Evolutionary conservation across 2,797 vertebrate genomes (phyloP).

Genomic region (Tiaroga cobitis): DNA sequence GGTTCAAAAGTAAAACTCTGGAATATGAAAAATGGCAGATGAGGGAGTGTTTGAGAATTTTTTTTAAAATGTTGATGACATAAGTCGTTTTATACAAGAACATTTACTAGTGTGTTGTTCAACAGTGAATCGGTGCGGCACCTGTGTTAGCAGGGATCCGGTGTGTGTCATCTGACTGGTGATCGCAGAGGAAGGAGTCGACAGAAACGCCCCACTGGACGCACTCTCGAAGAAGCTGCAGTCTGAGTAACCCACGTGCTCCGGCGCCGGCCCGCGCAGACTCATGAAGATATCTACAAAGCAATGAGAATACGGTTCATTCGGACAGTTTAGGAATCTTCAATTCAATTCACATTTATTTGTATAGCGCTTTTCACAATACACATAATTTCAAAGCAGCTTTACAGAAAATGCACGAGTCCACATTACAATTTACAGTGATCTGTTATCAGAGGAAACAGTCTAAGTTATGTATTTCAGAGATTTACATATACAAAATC

Average conservation of each 20-base stretch:
- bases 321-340: background rate
- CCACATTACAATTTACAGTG: too few relatives aligned
- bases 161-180: slow-evolving; percentile 67
- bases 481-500: too few relatives aligned
- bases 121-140: slow-evolving; percentile 47
- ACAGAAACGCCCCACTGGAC: slow-evolving; percentile 63
- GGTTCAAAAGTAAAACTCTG: background rate
- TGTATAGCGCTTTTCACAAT: too few relatives aligned
- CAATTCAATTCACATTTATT: too few relatives aligned
- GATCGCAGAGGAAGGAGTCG: slow-evolving; percentile 58
- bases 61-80: background rate
- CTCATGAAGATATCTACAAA: slow-evolving; percentile 79
- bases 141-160: slow-evolving; percentile 74
- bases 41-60: background rate
- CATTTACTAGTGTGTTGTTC: background rate
- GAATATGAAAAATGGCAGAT: background rate
- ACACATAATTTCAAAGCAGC: too few relatives aligned
- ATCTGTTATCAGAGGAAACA: too few relatives aligned
- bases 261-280: slow-evolving; percentile 69
- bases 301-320: background rate
- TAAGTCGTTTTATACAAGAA: background rate
- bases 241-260: slow-evolving; percentile 72
- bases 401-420: too few relatives aligned
- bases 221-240: slow-evolving; percentile 74
- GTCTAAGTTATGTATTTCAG: too few relatives aligned